Percentiles rank a stretch among this genome's conserved stretches.
Conservation (phyloP, 2,797 vertebrate species). For the Carcharodon carcharias region DNA sequence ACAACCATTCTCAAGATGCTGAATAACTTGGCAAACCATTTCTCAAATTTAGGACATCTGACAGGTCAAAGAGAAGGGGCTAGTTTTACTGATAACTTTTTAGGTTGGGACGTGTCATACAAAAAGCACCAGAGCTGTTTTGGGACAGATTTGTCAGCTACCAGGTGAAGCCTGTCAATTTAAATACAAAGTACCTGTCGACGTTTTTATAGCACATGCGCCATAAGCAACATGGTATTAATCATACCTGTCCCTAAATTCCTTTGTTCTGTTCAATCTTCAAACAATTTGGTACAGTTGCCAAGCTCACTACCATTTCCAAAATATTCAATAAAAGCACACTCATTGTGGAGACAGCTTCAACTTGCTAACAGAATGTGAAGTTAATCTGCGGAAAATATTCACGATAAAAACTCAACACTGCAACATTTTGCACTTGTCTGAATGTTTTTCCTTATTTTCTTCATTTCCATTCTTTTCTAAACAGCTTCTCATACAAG, state of each 20-base stretch:
- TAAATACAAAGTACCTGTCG: not conserved
- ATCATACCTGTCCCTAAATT: not conserved
- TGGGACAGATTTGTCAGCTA: too few relatives aligned
- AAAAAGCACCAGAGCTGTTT: too few relatives aligned
- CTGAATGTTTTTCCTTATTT: not conserved
- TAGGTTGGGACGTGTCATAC: not conserved
- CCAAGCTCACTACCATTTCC: not conserved
- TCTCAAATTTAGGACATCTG: not conserved
- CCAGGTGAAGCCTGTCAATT: too few relatives aligned
- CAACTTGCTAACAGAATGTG: not conserved
- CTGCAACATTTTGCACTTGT: not conserved
- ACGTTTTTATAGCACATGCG: not conserved
- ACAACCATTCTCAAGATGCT: not conserved
- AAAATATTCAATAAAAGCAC: not conserved
- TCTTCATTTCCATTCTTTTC: not conserved
- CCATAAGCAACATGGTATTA: not conserved
- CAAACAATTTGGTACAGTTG: not conserved
- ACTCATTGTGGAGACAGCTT: not conserved
- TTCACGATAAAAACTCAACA: not conserved
- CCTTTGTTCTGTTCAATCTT: not conserved
- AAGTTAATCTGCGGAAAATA: not conserved
- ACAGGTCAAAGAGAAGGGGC: not conserved
- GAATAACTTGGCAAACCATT: not conserved
- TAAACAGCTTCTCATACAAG: not conserved
- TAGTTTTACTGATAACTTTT: not conserved